Base-by-base conservation (phyloP, 2,797 vertebrate genomes). In the Cygnus olor region DNA sequence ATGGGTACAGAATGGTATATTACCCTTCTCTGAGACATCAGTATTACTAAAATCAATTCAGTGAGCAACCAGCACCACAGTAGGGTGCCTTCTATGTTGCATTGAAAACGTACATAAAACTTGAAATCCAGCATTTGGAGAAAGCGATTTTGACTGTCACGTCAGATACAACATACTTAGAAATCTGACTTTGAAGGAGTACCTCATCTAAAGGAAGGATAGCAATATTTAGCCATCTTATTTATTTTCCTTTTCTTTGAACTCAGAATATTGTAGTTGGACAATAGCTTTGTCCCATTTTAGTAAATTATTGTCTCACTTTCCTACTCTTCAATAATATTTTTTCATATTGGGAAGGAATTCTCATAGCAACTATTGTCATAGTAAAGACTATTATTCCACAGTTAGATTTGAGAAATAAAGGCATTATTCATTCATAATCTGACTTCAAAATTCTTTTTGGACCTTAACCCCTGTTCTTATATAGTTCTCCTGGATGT, bases 251-350 rank as follows among this genome's bases (percentile, higher is more conserved):
- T 8, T 81, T 92, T 96, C 47, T 78, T 93, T 85, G 49, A 94
- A 94, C 69, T 80, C 11, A 57, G 16, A 82, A 74, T 85, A 53
- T 95, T 84, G 40, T 64, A 53, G 28, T 30, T 90, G 77, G 66
- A 89, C 47, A 90, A 89, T 68, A 72, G 7, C 24, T 90, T 87
- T 90, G 76, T 21, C 24, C 45, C 51, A 87, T 56, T 92, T 81
- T 27, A 76, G 17, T 77, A 88, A 96, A 94, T 86, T 60, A 94
- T 53, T 94, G 63, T 89, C 40, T 64, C 72, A 94, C 58, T 91
- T 95, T 64, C 49, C 45, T 69, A 45, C 14, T 14, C 44, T 42
- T 74, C 44, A 2, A 18, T 63, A 93, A 36, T 74, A 60, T 85
- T 72, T 93, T 94, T 94, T 95, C 27, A 10, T 92, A 72, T 66